Evolutionary conservation across 2,888 invertebrate species (phyloP), one percentile per base, ranked within the genome.

Genomic region (Cephus sareptanus): DNA sequence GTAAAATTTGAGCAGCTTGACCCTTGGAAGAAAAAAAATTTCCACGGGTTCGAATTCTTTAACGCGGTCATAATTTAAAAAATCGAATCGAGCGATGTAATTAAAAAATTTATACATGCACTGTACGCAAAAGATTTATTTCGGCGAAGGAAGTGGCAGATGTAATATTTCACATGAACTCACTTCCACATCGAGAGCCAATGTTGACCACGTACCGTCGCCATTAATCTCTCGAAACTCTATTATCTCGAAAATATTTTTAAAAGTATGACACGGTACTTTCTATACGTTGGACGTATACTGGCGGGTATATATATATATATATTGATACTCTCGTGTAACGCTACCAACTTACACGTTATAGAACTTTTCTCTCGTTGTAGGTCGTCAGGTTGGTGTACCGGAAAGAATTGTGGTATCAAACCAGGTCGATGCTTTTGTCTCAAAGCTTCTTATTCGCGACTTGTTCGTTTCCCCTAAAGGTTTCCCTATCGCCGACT

Each of bases 361-460:
- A 56, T 56, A 56, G 23, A 23, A 56, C 56, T 56, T 56, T 56
- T 15, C 56, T 56, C 23, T 56, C 56, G 56, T 9, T 56, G 56
- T 56, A 56, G 56, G 56, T 56, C 56, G 70, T 34, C 35, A 74
- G 15, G 31, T 33, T 30, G 35, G 69, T 37, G 69, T 70, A 75
- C 75, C 75, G 74, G 34, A 75, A 75, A 76, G 74, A 77, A 79
- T n/a, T 74, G 69, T 35, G 40, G 73, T 77, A 73, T 76, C 76
- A 75, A 79, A 77, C 74, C 34, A 15, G 56, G 75, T 79, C 77
- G 75, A 69, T 71, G 74, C 40, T 30, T 35, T 31, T 56, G 34
- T 69, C 69, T 40, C 13, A 12, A 30, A 68, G n/a, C 76, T 70
- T 76, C 73, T 75, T 73, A 69, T 75, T 34, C 77, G 37, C 76